Base-by-base conservation (phyloP, 2,797 vertebrate genomes). In the Triplophysa yarkandensis region DNA sequence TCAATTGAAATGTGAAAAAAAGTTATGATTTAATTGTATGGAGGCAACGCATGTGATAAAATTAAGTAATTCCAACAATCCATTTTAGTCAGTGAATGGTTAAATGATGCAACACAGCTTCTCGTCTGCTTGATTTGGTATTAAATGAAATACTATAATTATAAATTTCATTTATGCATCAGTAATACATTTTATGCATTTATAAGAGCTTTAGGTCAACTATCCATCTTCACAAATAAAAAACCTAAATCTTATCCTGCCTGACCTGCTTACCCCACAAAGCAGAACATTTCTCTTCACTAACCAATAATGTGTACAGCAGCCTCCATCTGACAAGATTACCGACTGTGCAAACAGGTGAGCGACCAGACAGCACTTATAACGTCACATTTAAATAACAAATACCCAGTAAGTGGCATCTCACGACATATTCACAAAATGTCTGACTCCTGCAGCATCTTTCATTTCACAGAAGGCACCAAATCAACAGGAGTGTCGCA, bases 401-500 rank as follows among this genome's bases (percentile, higher is more conserved):
- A 58, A 19, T 16, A 57, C 17, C 13, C 19, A 16, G 2, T 46
- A 54, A 54, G 30, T 39, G 44, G 16, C 23, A 11, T 27, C 16
- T 41, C 48, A 52, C 7, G 3, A 52, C 50, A 52, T 6, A 17
- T 39, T 23, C 27, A 5, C n/a, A n/a, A n/a, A n/a, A n/a, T 2
- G 25, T 55, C 52, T 8, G 54, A 28, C 54, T 57, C 14, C 13
- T 13, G 13, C 21, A 41, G 36, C 48, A 8, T 68, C 32, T 16
- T 28, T 71, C 5, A n/a, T 36, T 43, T 17, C 21, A 48, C 19
- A 36, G 14, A 28, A 52, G 39, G 32, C 58, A 62, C 41, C 6
- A 71, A 25, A 63, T 71, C 21, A n/a, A 19, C 16, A 44, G 32
- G 10, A 7, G 21, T 32, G 60, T 71, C 69, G n/a, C 58, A 39